phyloP scores from a whole-genome alignment of 2,888 invertebrate genomes.

The Napeogenes sylphis region DNA sequence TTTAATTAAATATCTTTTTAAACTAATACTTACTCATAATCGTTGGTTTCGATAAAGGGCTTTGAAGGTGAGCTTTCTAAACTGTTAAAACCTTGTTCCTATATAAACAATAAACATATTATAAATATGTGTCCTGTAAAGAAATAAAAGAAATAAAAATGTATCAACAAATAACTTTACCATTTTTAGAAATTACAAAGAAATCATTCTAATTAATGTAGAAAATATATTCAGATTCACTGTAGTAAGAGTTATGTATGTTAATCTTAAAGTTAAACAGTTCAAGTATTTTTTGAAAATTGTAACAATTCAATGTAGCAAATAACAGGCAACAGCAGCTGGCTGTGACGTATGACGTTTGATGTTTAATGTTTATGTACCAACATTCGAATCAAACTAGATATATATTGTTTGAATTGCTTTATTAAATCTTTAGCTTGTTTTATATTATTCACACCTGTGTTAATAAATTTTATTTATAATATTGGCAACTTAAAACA shows the following conservation, averaged over 20 bases:
- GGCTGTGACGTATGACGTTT: background rate
- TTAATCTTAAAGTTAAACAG: background rate
- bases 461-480: no score
- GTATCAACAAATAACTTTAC: slow-evolving; percentile 15
- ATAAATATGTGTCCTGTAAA: background rate
- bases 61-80: slow-evolving; percentile 49
- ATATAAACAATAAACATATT: slow-evolving; percentile 17
- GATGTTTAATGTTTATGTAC: background rate
- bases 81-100: slow-evolving; percentile 47
- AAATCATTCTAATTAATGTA: background rate
- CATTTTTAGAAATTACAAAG: slow-evolving; percentile 13
- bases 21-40: slow-evolving; percentile 58
- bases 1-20: background rate
- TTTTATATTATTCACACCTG: no score
- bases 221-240: background rate
- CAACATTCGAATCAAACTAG: background rate
- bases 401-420: no score
- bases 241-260: background rate
- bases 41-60: slow-evolving; percentile 44
- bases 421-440: no score
- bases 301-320: slow-evolving; percentile 3
- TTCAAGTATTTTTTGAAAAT: background rate
- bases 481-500: no score
- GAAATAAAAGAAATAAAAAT: slow-evolving; percentile 11
- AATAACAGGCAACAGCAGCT: slow-evolving; percentile 1